These are phyloP conservation scores for Seladonia tumulorum DNA, from an alignment of 2,888 invertebrate species.

Conservation along the genomic window DNA sequence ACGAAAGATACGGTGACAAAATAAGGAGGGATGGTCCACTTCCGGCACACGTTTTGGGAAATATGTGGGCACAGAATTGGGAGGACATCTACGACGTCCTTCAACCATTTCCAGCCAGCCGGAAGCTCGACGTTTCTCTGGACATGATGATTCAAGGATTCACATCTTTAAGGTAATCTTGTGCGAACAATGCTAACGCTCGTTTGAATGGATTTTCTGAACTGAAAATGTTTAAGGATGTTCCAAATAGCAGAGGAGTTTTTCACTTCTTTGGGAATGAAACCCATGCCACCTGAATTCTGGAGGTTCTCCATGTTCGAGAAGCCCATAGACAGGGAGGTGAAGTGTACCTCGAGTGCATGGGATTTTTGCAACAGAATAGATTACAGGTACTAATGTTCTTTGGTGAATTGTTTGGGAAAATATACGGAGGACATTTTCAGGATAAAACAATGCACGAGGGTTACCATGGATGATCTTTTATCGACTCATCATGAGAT, in stretches of 20 bases:
- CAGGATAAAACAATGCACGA: conserved; percentile 93
- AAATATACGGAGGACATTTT: not conserved
- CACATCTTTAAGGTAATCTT: conserved; percentile 88
- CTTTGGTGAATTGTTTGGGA: not conserved
- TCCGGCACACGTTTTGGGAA: conserved; percentile 93
- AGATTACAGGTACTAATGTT: conserved; percentile 89
- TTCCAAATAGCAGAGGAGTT: conserved; percentile 94
- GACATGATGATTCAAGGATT: conserved; percentile 91
- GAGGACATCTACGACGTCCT: conserved; percentile 90
- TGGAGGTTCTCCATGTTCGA: conserved; percentile 93
- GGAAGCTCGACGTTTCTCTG: conserved; percentile 90
- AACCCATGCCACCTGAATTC: conserved; percentile 92
- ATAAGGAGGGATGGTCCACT: conserved; percentile 90
- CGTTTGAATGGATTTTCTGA: not conserved
- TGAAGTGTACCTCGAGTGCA: conserved; percentile 91
- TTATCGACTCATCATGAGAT: conserved; percentile 93
- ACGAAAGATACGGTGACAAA: conserved; percentile 87
- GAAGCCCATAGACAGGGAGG: conserved; percentile 89
- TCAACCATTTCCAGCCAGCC: conserved; percentile 90
- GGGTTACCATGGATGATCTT: conserved; percentile 91
- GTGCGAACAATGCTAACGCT: not conserved
- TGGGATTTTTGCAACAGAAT: conserved; percentile 95
- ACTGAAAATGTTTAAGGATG: conserved; percentile 85
- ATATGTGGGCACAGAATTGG: conserved; percentile 95
- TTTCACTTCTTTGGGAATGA: conserved; percentile 92